Evolutionary conservation across 53 echinoderm and acorn worm genomes (phyloP), one percentile per base, ranked within the genome.

Genomic region (Patiria pectinifera): DNA sequence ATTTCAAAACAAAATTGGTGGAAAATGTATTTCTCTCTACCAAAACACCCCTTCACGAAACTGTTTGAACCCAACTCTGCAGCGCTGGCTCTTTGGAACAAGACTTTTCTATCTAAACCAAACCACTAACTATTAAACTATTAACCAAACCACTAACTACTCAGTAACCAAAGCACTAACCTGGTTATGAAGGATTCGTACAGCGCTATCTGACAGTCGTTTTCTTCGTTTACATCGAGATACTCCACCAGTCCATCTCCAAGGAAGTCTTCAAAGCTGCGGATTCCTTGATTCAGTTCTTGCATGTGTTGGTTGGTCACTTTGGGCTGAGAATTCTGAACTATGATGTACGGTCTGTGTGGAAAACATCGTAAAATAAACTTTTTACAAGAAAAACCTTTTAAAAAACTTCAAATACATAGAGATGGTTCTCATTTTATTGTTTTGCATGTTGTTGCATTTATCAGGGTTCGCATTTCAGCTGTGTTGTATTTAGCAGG

Each of bases 191-290:
- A 89, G 45, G 87, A 78, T 84, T 98, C 99, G 87, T 97, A 97
- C 25, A 98, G 95, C 10, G 99, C 99, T 25, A 98, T 93, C 94
- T 94, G 91, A 49, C 96, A 96, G 79, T 98, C 99, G 45, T 96
- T 98, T 70, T 98, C 99, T 86, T 98, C 99, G 79, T 98, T 98
- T 16, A 98, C 99, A 76, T 98, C 99, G 62, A 98, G 89, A 69
- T 98, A 98, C 48, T 98, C 99, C 47, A 98, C 99, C 25, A 98
- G 93, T 24, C 99, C 99, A 79, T 98, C 96, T 47, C 95, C 66
- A 18, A 98, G 84, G 85, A 98, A 98, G 62, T 98, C 99, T 76
- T 98, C 99, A 95, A 97, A 98, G 94, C 99, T 95, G 0, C 96
- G 93, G 59, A 98, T 92, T 53, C 95, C 96, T 87, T 91, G 93